Percentiles rank a stretch among this genome's conserved stretches.
Evolutionary conservation across 1,140 invertebrate genomes (phyloP).

Genomic region (Drosophila nebulosa): DNA sequence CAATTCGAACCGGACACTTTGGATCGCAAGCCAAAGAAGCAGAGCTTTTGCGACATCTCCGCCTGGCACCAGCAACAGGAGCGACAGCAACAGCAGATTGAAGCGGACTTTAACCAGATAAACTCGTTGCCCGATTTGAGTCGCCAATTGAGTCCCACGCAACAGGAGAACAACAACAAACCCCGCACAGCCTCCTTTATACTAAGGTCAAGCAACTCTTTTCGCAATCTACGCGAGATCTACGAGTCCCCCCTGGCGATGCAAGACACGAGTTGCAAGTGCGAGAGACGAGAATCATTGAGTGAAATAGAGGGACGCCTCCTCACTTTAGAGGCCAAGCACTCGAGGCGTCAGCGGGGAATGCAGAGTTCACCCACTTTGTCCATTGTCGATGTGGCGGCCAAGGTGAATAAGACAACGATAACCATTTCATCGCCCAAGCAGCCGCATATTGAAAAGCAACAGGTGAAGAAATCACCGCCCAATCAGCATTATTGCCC

Average conservation of each 20-base stretch:
- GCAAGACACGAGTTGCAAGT: slow-evolving; percentile 59
- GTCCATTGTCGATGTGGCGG: slow-evolving; percentile 56
- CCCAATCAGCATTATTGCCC: slow-evolving; percentile 61
- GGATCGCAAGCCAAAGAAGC: slow-evolving; percentile 89
- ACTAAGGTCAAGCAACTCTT: slow-evolving; percentile 63
- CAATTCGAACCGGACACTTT: slow-evolving; percentile 91
- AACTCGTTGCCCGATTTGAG: slow-evolving; percentile 76
- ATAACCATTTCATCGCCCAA: slow-evolving; percentile 64
- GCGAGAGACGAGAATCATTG: slow-evolving; percentile 28
- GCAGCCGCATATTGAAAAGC: not conserved
- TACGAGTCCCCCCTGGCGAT: slow-evolving; percentile 84
- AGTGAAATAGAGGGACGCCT: slow-evolving; percentile 81
- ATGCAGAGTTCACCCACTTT: slow-evolving; percentile 83
- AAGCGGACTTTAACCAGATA: slow-evolving; percentile 83
- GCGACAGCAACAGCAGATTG: slow-evolving; percentile 82
- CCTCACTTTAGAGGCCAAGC: slow-evolving; percentile 85
- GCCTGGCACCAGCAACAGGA: slow-evolving; percentile 78
- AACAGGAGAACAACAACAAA: slow-evolving; percentile 14
- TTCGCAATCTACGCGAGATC: slow-evolving; percentile 85
- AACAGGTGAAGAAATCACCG: not conserved
- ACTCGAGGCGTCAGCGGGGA: slow-evolving; percentile 86
- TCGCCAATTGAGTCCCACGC: slow-evolving; percentile 15
- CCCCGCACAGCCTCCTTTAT: slow-evolving; percentile 61
- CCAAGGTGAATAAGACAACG: slow-evolving; percentile 59
- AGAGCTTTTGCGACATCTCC: slow-evolving; percentile 80